A percentile compares a stretch with the other conserved stretches of the same genome.
Evolutionary conservation across 2,797 vertebrate species (phyloP).

Genomic region (Okamejei kenojei): DNA sequence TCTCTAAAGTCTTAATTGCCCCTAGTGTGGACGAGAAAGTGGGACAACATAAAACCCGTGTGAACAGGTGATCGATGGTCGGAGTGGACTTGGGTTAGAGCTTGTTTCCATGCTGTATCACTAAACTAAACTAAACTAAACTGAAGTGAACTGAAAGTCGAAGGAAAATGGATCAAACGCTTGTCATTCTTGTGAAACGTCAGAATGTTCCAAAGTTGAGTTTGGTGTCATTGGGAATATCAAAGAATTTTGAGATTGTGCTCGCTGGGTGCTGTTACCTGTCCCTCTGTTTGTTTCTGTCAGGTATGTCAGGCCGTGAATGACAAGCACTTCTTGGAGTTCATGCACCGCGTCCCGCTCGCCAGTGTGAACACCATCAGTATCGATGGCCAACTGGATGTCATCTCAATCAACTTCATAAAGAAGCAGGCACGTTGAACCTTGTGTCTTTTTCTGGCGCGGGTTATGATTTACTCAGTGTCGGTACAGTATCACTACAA

Average conservation of each 20-base stretch:
- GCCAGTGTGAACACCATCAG: constrained; percentile 56
- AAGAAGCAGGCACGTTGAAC: constrained; percentile 50
- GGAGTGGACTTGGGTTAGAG: too few relatives aligned
- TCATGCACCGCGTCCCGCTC: constrained; percentile 60
- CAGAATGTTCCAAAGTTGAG: neutral
- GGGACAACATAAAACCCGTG: too few relatives aligned
- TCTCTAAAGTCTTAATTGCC: too few relatives aligned
- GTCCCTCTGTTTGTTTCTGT: too few relatives aligned
- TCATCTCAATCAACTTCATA: constrained; percentile 63
- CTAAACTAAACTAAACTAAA: neutral
- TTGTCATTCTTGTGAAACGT: too few relatives aligned
- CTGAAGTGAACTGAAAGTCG: neutral
- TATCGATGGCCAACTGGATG: constrained; percentile 53
- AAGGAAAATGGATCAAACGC: neutral
- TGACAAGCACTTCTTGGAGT: constrained; percentile 57
- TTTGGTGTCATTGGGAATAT: too few relatives aligned
- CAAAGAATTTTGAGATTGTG: neutral
- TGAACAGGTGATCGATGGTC: too few relatives aligned
- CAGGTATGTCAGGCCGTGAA: constrained; percentile 68
- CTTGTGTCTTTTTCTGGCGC: too few relatives aligned
- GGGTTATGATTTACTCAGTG: neutral
- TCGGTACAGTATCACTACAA: too few relatives aligned
- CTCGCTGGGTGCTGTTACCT: neutral
- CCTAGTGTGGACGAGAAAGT: too few relatives aligned
- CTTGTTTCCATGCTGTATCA: too few relatives aligned